A percentile compares a stretch with the other conserved stretches of the same genome.
Conservation (phyloP, 2,113 vertebrate genomes). For the Heliornis fulica region DNA sequence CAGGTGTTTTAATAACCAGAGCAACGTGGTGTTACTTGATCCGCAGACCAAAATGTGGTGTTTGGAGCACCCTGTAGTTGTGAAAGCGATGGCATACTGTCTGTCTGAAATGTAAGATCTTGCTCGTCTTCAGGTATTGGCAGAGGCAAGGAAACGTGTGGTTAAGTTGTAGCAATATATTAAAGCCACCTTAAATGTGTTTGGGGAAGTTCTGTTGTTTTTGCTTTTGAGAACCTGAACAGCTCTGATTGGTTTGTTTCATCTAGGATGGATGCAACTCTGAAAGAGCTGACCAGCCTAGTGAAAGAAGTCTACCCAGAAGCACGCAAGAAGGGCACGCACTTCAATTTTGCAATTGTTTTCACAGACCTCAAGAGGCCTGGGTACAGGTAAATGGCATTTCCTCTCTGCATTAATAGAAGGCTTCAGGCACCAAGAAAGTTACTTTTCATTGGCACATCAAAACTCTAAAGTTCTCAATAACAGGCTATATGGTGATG, state of each 20-base stretch:
- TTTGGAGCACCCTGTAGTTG: not conserved
- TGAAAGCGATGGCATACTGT: rapidly evolving
- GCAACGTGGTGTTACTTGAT: not conserved
- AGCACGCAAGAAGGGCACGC: constrained; percentile 95
- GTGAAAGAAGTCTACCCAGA: constrained; percentile 98
- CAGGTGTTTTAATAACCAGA: not conserved
- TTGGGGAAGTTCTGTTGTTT: not conserved
- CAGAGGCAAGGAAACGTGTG: not conserved
- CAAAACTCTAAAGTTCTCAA: not conserved
- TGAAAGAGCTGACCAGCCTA: constrained; percentile 94
- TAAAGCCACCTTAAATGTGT: not conserved
- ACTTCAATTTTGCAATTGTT: constrained; percentile 96
- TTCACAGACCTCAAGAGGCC: constrained; percentile 92
- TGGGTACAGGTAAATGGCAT: constrained; percentile 84
- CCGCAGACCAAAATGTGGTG: not conserved
- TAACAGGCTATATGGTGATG: rapidly evolving
- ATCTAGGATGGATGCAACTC: constrained; percentile 95
- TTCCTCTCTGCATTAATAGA: not conserved
- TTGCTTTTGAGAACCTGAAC: not conserved
- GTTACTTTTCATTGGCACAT: not conserved
- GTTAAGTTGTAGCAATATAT: not conserved
- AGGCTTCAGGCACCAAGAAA: not conserved
- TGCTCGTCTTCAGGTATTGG: not conserved
- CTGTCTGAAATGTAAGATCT: not conserved
- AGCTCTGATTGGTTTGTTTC: not conserved